Percentiles rank a stretch among this genome's conserved stretches.
These are phyloP conservation scores for Eulemur macaco DNA, from an alignment of 2,113 vertebrate genomes.

Conservation along the genomic window DNA sequence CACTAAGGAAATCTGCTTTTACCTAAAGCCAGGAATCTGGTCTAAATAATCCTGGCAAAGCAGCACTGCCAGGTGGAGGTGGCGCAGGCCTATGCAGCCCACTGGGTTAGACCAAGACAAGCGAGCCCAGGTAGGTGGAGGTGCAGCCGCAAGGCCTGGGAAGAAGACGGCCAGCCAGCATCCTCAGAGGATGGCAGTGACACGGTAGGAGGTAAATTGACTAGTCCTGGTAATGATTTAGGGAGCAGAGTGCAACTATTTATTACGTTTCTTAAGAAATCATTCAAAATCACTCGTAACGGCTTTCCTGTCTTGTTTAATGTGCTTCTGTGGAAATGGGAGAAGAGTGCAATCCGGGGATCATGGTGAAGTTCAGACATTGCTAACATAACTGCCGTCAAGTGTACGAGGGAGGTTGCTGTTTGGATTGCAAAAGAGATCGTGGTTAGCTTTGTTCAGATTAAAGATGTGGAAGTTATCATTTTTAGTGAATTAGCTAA, in stretches of 20 bases:
- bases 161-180: rapidly evolving
- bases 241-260: neutral
- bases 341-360: neutral
- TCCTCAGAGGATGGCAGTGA: neutral
- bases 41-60: neutral
- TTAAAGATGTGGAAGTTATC: neutral
- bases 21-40: neutral
- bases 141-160: neutral
- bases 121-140: neutral
- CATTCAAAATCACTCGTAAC: neutral
- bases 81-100: neutral
- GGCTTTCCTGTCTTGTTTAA: neutral
- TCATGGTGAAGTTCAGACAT: neutral
- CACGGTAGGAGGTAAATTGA: neutral
- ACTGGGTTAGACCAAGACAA: neutral
- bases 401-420: neutral
- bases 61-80: neutral
- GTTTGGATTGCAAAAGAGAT: neutral
- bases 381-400: too few relatives aligned
- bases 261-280: neutral
- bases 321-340: neutral
- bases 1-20: neutral
- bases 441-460: neutral
- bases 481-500: neutral
- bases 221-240: neutral